phyloP scores from a whole-genome alignment of 2,797 vertebrate species.

The Parambassis ranga region DNA sequence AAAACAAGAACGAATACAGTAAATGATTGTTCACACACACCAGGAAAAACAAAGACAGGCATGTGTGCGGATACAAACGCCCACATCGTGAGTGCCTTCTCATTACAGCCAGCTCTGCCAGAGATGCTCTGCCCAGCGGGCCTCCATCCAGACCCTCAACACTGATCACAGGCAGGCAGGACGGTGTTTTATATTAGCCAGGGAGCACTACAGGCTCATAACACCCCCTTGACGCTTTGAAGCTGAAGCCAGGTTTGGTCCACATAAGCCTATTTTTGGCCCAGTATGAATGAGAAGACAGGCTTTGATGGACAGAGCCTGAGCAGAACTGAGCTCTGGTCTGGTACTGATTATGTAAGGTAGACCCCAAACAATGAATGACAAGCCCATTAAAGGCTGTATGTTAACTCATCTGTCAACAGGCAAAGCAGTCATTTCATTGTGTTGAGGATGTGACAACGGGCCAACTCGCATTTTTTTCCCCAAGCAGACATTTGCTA shows the following conservation, averaged over 20 bases:
- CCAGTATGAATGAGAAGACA: constrained; percentile 60
- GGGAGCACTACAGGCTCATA: constrained; percentile 69
- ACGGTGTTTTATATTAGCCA: constrained; percentile 75
- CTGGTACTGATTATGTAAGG: constrained; percentile 69
- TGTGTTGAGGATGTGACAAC: constrained; percentile 31
- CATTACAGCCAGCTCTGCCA: constrained; percentile 62
- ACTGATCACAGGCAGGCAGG: constrained; percentile 70
- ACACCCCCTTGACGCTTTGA: constrained; percentile 68
- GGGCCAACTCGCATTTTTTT: constrained; percentile 30
- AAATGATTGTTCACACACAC: constrained; percentile 24
- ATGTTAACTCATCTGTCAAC: constrained; percentile 66
- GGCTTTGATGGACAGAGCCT: constrained; percentile 62
- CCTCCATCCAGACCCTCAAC: constrained; percentile 70
- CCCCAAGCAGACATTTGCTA: constrained; percentile 49
- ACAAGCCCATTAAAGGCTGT: constrained; percentile 57
- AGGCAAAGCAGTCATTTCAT: constrained; percentile 35
- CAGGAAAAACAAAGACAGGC: constrained; percentile 35
- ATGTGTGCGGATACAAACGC: constrained; percentile 16
- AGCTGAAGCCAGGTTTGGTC: constrained; percentile 62
- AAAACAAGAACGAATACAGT: constrained; percentile 17
- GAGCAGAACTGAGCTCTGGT: constrained; percentile 56
- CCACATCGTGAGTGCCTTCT: constrained; percentile 52
- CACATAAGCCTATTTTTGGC: constrained; percentile 65
- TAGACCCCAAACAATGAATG: constrained; percentile 28
- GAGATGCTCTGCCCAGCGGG: constrained; percentile 62